Base-by-base conservation (phyloP, 2,113 vertebrate species). In the Artemisiospiza belli region DNA sequence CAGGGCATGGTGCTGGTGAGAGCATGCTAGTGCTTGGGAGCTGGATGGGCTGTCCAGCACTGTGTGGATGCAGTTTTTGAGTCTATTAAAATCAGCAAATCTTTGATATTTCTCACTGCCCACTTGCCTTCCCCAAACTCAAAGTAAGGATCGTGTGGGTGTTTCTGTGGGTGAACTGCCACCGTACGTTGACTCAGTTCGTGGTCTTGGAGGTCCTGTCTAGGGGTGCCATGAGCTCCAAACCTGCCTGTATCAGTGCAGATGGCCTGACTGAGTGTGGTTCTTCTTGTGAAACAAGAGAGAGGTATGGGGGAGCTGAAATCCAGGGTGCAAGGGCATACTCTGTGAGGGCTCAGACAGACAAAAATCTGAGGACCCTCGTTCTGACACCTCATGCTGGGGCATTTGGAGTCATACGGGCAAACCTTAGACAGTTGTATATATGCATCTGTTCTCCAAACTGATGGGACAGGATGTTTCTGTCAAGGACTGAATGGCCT, bases 1-100 rank as follows among this genome's bases (percentile, higher is more conserved):
- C 76, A 87, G 64, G 68, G 28, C 47, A 49, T 64, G 52, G 66
- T 61, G 57, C 33, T 89, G 57, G 51, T 52, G 73, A 83, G 61
- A 72, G 0, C 5, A 18, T 0, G 0, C 30, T 17, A 12, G 25
- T 39, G 51, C 72, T 75, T 41, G 31, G 55, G 49, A 72, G 35
- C 30, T 66, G 35, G 12, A 62, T 7, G 61, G 61, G 8, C 46
- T 77, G 24, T 59, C 51, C 55, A 20, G 23, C n/a, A 16, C 35
- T 37, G 22, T 44, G 21, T 33, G 43, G 20, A 11, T 59, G 30
- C 33, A 21, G 43, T 37, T 67, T 89, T 70, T 55, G 13, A 62
- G 43, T 46, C 15, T 12, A 12, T 68, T 81, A 12, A 73, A 52
- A 72, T 57, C n/a, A 73, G 31, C 16, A 55, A 14, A 61, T 80